These are phyloP conservation scores for Malurus cyaneus DNA, from an alignment of 2,113 vertebrate genomes.

Conservation along the genomic window DNA sequence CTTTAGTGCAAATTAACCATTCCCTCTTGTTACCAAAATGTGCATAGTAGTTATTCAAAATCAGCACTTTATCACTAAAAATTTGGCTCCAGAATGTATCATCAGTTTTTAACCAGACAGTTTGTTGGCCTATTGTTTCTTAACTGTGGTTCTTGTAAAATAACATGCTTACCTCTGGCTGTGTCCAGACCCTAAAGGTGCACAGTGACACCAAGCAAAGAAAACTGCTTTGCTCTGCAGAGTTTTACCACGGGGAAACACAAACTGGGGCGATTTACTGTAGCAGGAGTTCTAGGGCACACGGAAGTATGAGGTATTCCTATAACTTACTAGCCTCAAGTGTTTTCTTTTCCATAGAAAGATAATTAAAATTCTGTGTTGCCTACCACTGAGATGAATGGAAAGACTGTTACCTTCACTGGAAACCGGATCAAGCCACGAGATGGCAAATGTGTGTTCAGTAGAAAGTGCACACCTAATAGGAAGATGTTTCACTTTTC, in stretches of 20 bases:
- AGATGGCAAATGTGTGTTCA: neutral
- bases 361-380: neutral
- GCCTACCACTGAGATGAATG: neutral
- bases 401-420: neutral
- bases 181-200: neutral
- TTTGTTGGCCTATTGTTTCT: slow-evolving; percentile 18
- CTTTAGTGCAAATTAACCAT: slow-evolving; percentile 25
- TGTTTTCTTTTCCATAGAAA: neutral
- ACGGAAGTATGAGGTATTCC: neutral
- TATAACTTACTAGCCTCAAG: neutral
- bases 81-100: neutral
- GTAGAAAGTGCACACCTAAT: neutral
- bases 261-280: neutral
- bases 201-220: neutral
- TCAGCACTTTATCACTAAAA: slow-evolving; percentile 30
- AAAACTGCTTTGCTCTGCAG: neutral
- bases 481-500: neutral
- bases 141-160: neutral
- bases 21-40: slow-evolving; percentile 27
- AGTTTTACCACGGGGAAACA: neutral
- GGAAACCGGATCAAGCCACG: accelerated
- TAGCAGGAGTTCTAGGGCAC: neutral
- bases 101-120: slow-evolving; percentile 5
- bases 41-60: slow-evolving; percentile 45
- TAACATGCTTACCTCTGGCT: neutral